Conservation (phyloP, 2,888 invertebrate species). For the Netelia virgata region DNA sequence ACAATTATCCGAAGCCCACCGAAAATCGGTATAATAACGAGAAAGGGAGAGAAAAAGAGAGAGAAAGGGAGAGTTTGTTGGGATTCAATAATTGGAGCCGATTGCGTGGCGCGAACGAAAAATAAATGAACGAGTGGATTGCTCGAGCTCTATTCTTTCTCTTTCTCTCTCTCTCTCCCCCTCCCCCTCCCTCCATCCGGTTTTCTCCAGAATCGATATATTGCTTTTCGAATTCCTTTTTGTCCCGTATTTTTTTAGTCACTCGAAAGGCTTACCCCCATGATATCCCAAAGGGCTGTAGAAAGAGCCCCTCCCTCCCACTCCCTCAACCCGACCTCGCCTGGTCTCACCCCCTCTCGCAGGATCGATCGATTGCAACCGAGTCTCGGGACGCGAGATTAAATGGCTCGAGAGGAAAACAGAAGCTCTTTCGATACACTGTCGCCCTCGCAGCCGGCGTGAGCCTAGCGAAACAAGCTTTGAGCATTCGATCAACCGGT, state of each 20-base stretch:
- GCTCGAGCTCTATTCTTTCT: constrained; percentile 56
- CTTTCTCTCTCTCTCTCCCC: constrained; percentile 55
- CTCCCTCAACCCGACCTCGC: neutral
- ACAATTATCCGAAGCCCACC: constrained; percentile 6
- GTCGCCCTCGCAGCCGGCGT: constrained; percentile 4
- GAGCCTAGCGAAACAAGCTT: constrained; percentile 58
- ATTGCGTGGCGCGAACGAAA: constrained; percentile 40
- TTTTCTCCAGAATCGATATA: constrained; percentile 34
- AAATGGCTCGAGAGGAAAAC: constrained; percentile 66
- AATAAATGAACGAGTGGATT: constrained; percentile 37
- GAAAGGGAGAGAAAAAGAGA: neutral
- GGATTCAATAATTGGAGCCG: constrained; percentile 35
- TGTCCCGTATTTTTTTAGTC: neutral
- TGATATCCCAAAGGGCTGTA: constrained; percentile 39
- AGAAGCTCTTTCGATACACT: constrained; percentile 43
- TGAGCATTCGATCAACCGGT: constrained; percentile 71
- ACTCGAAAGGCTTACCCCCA: constrained; percentile 18
- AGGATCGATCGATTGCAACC: constrained; percentile 49
- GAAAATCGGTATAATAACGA: constrained; percentile 23
- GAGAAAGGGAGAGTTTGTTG: constrained; percentile 16
- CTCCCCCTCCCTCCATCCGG: constrained; percentile 8
- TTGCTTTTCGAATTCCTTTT: constrained; percentile 29
- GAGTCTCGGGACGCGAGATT: constrained; percentile 54
- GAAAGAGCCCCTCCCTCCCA: neutral
- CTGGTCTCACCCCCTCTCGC: neutral